Percentiles rank a stretch among this genome's conserved stretches.
phyloP scores from a whole-genome alignment of 1,140 invertebrate species.

The Brachionus manjavacas region DNA sequence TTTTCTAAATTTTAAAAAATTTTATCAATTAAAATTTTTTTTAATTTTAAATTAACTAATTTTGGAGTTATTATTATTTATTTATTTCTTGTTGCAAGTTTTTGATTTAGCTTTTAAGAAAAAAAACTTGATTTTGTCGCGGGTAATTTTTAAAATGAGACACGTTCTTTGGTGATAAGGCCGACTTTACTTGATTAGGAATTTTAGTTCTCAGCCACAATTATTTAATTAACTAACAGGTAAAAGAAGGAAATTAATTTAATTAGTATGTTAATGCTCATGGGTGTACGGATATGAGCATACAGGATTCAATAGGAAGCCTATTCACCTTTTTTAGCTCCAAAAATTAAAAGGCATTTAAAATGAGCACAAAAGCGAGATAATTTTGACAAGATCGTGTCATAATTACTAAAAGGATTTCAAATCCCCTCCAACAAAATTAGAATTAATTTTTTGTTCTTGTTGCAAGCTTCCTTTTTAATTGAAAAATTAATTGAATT shows the following conservation, averaged over 20 bases:
- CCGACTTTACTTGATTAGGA: neutral
- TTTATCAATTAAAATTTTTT: too few relatives aligned
- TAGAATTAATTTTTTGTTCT: neutral
- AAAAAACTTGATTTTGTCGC: too few relatives aligned
- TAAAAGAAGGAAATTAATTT: neutral
- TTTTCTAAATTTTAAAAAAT: too few relatives aligned
- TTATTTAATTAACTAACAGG: neutral
- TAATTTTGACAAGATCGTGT: neutral
- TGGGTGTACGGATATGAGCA: neutral
- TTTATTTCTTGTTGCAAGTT: too few relatives aligned
- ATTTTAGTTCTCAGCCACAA: neutral
- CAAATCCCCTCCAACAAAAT: neutral
- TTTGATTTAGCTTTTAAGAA: too few relatives aligned
- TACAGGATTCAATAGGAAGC: neutral
- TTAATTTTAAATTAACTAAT: too few relatives aligned
- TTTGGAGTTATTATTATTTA: too few relatives aligned
- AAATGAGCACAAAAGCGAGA: neutral
- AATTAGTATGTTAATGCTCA: neutral
- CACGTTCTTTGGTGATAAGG: too few relatives aligned
- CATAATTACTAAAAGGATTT: neutral
- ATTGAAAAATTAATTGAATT: constrained; percentile 37
- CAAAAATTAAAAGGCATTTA: neutral
- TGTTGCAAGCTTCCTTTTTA: constrained; percentile 24
- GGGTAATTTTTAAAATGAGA: too few relatives aligned
- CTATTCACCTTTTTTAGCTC: neutral